A percentile compares a stretch with the other conserved stretches of the same genome.
These are phyloP conservation scores for Seriola aureovittata DNA, from an alignment of 2,113 vertebrate species.

Conservation along the genomic window DNA sequence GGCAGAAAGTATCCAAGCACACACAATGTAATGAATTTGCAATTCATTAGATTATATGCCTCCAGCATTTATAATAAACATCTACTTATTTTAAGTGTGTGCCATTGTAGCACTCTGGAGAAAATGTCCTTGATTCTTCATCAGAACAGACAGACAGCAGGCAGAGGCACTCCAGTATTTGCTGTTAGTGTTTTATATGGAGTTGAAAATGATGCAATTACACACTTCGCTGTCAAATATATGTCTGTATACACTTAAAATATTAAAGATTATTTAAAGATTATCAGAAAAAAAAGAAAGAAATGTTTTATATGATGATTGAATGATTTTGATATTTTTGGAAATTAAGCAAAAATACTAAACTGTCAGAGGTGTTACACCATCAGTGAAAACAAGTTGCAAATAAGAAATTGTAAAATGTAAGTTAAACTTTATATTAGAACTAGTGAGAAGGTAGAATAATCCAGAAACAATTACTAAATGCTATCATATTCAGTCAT, in stretches of 20 bases:
- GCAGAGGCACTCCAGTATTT: slow-evolving; percentile 32
- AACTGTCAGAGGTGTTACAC: neutral
- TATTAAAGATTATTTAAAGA: neutral
- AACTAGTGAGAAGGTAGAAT: neutral
- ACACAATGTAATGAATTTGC: slow-evolving; percentile 20
- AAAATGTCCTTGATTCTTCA: slow-evolving; percentile 10
- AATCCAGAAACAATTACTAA: neutral
- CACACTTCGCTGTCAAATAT: slow-evolving; percentile 4
- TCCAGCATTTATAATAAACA: slow-evolving; percentile 17
- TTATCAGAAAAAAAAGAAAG: neutral
- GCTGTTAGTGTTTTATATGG: neutral
- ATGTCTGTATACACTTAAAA: neutral
- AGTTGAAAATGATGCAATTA: neutral
- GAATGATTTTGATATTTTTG: neutral
- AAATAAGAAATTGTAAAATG: neutral
- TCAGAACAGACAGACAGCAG: slow-evolving; percentile 24
- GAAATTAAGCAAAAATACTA: neutral
- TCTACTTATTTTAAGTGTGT: neutral
- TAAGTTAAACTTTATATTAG: neutral
- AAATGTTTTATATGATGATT: neutral
- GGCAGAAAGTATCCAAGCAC: slow-evolving; percentile 79
- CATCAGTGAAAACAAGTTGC: neutral
- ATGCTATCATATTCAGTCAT: neutral
- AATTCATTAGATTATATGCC: slow-evolving; percentile 6
- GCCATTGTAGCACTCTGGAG: neutral